Percentiles rank a stretch among this genome's conserved stretches.
These are phyloP conservation scores for Toxostoma redivivum DNA, from an alignment of 2,113 vertebrate genomes.

Conservation along the genomic window DNA sequence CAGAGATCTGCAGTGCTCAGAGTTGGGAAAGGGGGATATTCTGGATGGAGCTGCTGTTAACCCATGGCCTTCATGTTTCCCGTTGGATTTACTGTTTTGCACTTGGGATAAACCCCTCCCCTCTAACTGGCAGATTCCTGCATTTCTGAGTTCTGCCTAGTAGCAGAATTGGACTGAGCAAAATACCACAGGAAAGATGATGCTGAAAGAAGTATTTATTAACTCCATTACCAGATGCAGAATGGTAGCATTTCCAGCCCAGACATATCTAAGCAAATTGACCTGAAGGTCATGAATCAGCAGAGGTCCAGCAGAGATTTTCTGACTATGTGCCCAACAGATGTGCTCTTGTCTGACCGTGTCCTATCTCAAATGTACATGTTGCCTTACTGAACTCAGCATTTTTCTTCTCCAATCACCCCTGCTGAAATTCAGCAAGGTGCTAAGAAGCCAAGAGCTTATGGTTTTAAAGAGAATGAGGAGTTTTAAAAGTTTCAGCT, in stretches of 20 bases:
- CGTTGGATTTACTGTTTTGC: background rate
- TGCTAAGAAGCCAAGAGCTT: background rate
- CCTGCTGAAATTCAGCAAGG: background rate
- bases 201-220: constrained; percentile 32
- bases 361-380: background rate
- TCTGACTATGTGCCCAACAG: background rate
- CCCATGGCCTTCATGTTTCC: background rate
- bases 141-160: constrained; percentile 41
- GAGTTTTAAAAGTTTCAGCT: background rate
- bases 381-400: background rate
- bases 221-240: constrained; percentile 50
- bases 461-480: background rate
- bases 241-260: background rate
- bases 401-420: background rate
- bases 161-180: constrained; percentile 27
- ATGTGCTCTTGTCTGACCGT: background rate
- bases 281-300: constrained; percentile 13
- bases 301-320: background rate
- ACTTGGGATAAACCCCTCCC: background rate
- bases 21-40: background rate
- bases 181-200: constrained; percentile 51
- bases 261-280: background rate
- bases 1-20: background rate
- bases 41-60: background rate
- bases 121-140: background rate